phyloP scores from a whole-genome alignment of 1,140 invertebrate species.

The Scaptomyza graminum region DNA sequence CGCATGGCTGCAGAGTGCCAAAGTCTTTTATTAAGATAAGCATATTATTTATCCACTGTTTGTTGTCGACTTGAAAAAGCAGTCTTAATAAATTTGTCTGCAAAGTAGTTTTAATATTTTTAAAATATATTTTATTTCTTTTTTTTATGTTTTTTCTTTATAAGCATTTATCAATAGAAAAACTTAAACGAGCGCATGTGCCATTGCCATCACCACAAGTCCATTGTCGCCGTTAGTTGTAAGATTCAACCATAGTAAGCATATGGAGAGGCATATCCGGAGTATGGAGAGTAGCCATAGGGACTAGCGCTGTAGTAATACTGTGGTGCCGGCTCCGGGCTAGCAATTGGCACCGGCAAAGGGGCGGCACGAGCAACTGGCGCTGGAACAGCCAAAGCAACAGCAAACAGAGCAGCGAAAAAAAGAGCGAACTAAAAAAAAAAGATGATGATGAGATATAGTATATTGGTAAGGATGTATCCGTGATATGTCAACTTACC shows the following conservation, averaged over 20 bases:
- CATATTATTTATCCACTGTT: background rate
- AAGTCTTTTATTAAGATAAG: background rate
- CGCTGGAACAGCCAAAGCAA: conserved; percentile 62
- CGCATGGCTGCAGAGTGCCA: background rate
- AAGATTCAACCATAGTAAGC: conserved; percentile 69
- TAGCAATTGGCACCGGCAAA: conserved; percentile 61
- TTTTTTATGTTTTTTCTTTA: conserved; percentile 64
- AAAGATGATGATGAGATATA: background rate
- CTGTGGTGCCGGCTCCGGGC: conserved; percentile 71
- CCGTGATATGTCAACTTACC: conserved; percentile 70
- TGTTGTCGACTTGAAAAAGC: background rate
- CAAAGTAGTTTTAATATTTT: conserved; percentile 11
- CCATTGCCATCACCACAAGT: conserved; percentile 51
- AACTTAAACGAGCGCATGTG: conserved; percentile 59
- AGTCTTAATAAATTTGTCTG: no score
- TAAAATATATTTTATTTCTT: conserved; percentile 37
- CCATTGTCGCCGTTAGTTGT: conserved; percentile 29
- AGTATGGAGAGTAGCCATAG: conserved; percentile 69
- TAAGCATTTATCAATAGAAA: conserved; percentile 60
- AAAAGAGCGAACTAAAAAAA: conserved; percentile 62
- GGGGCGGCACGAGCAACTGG: conserved; percentile 63
- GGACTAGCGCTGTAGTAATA: conserved; percentile 71
- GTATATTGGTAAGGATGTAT: background rate
- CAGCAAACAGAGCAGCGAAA: conserved; percentile 75
- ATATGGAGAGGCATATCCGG: conserved; percentile 68